These are phyloP conservation scores for Popillia japonica DNA, from an alignment of 1,140 invertebrate genomes.

Conservation along the genomic window DNA sequence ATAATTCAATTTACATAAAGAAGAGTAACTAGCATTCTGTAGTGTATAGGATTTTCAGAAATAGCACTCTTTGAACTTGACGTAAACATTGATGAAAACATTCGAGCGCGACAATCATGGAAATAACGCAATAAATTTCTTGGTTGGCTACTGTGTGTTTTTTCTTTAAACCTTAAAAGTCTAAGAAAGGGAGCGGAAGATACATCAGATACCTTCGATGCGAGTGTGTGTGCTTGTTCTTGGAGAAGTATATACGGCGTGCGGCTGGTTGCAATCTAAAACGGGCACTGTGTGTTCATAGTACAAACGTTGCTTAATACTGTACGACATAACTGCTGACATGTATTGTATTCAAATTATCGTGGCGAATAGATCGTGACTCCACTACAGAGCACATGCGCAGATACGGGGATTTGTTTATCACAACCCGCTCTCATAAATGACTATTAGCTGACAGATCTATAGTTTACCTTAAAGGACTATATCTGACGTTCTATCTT, in stretches of 20 bases:
- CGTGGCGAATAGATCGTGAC: constrained; percentile 45
- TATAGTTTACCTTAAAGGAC: constrained; percentile 42
- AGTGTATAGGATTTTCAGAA: too few species aligned
- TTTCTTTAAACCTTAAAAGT: constrained; percentile 1
- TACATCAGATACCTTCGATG: constrained; percentile 16
- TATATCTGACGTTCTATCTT: constrained; percentile 38
- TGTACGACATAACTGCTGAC: constrained; percentile 50
- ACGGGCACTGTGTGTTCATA: constrained; percentile 35
- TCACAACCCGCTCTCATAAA: constrained; percentile 45
- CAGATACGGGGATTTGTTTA: constrained; percentile 42
- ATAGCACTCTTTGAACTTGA: too few species aligned
- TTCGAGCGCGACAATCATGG: background rate
- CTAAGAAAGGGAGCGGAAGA: constrained; percentile 14
- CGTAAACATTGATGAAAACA: too few species aligned
- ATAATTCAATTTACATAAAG: too few species aligned
- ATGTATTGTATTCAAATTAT: constrained; percentile 51
- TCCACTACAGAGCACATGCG: constrained; percentile 39
- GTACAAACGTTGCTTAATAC: constrained; percentile 40
- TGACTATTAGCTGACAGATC: constrained; percentile 47
- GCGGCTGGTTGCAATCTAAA: constrained; percentile 15
- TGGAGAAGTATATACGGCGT: constrained; percentile 1
- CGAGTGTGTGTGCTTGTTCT: background rate
- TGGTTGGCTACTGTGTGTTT: background rate
- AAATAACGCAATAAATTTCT: constrained; percentile 24
- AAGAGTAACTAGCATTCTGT: too few species aligned